A percentile compares a stretch with the other conserved stretches of the same genome.
Conservation (phyloP, 2,113 vertebrate species). For the Morone saxatilis region DNA sequence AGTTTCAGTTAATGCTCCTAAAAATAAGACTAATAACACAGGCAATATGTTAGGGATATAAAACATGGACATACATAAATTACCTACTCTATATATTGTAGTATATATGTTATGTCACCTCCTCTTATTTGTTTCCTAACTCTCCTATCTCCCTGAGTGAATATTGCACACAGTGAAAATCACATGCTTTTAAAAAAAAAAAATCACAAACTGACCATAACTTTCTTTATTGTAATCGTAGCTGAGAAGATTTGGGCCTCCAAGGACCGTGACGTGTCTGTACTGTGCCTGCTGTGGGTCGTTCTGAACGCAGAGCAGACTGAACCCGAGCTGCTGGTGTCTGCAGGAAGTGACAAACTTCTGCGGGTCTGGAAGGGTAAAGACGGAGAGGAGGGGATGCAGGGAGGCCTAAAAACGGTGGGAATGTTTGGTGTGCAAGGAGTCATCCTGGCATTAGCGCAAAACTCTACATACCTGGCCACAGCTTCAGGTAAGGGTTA, state of each 20-base stretch:
- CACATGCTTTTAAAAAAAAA: neutral
- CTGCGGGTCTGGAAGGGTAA: conserved; percentile 83
- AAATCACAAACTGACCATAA: neutral
- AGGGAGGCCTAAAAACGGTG: conserved; percentile 37
- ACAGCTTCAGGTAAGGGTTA: conserved; percentile 84
- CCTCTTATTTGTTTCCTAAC: neutral
- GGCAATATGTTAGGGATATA: too few relatives aligned
- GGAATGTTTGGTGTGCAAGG: conserved; percentile 77
- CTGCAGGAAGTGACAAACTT: conserved; percentile 81
- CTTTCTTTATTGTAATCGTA: conserved; percentile 38
- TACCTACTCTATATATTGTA: too few relatives aligned
- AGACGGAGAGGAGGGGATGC: neutral
- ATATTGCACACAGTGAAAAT: neutral
- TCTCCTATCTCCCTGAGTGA: neutral
- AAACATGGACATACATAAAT: too few relatives aligned
- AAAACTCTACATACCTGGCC: conserved; percentile 84
- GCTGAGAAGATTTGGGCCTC: conserved; percentile 73
- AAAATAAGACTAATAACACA: too few relatives aligned
- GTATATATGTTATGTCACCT: too few relatives aligned
- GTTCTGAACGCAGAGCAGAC: conserved; percentile 6
- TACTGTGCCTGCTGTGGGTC: conserved; percentile 84
- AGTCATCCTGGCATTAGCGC: conserved; percentile 80
- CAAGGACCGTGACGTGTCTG: conserved; percentile 60
- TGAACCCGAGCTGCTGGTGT: conserved; percentile 73
- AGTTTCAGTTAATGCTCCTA: too few relatives aligned